Percentiles rank a stretch among this genome's conserved stretches.
Conservation (phyloP, 2,888 invertebrate genomes). For the Apodemia mormo region DNA sequence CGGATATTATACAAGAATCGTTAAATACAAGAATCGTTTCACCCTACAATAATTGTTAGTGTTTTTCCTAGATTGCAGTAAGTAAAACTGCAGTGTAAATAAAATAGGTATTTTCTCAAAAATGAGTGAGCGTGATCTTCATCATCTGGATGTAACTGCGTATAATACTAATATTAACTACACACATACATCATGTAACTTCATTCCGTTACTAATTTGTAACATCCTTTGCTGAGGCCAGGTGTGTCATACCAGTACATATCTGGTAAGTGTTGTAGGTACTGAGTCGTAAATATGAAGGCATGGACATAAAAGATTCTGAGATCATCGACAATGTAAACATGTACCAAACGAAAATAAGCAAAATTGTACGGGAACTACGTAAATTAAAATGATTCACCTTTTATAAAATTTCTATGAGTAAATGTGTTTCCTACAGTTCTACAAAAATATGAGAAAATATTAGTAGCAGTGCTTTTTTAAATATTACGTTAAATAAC, state of each 20-base stretch:
- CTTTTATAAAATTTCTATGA: too few relatives aligned
- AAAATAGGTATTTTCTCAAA: too few relatives aligned
- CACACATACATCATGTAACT: neutral
- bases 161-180: neutral
- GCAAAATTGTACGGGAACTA: neutral
- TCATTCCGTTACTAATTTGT: slow-evolving; percentile 17
- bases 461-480: too few relatives aligned
- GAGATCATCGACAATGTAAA: slow-evolving; percentile 7
- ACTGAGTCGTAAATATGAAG: neutral
- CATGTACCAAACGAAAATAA: neutral
- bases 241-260: slow-evolving; percentile 8
- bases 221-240: slow-evolving; percentile 8
- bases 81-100: too few relatives aligned
- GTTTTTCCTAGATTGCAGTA: too few relatives aligned
- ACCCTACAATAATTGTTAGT: too few relatives aligned
- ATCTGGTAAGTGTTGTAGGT: neutral
- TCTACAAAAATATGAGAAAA: too few relatives aligned
- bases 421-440: too few relatives aligned
- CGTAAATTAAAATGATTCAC: neutral
- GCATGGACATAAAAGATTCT: neutral
- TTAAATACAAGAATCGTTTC: too few relatives aligned
- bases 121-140: neutral
- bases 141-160: neutral
- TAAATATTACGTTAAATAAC: too few relatives aligned
- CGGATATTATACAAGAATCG: too few relatives aligned